Evolutionary conservation across 2,797 vertebrate genomes (phyloP).

Genomic region (Clamator glandarius): DNA sequence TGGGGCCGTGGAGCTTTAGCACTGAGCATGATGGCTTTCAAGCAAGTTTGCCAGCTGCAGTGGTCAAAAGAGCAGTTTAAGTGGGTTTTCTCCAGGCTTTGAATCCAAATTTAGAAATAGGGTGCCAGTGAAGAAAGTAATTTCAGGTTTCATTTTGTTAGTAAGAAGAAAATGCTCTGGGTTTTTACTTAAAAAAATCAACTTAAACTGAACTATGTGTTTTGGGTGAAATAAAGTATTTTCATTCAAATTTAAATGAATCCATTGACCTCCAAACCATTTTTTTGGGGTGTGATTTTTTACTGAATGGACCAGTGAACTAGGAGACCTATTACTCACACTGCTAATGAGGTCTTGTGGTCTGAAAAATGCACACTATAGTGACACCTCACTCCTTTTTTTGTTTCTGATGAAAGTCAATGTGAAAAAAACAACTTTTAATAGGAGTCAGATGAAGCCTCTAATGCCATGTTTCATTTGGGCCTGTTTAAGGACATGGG

Average conservation of each 20-base stretch:
- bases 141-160: background rate
- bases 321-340: background rate
- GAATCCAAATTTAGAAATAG: background rate
- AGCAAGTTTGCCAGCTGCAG: accelerated
- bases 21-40: background rate
- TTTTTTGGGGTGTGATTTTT: background rate
- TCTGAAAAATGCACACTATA: background rate
- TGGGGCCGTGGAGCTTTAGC: background rate
- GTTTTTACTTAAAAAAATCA: background rate
- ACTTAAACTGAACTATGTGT: background rate
- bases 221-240: background rate
- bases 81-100: background rate
- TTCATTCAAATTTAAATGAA: background rate
- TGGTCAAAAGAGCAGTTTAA: background rate
- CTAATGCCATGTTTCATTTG: background rate
- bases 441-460: background rate
- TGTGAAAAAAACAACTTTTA: background rate
- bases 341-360: background rate
- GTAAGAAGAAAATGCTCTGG: background rate
- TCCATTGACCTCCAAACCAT: background rate
- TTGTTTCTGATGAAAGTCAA: background rate
- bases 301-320: background rate
- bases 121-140: background rate
- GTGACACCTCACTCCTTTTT: background rate
- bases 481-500: background rate